These are phyloP conservation scores for Pristionchus arcanus DNA, from an alignment of 2,888 invertebrate species.

Conservation along the genomic window DNA sequence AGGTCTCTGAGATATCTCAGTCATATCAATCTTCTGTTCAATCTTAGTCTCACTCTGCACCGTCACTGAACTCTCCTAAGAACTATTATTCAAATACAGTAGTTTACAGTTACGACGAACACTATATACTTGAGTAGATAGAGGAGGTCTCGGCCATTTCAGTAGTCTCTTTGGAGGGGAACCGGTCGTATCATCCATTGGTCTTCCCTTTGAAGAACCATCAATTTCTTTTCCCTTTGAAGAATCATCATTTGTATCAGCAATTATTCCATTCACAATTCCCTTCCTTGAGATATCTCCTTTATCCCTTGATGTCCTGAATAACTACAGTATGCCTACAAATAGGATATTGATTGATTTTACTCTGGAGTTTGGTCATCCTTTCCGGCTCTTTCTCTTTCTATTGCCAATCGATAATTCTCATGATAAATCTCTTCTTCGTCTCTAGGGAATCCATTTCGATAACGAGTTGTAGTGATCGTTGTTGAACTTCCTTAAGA, in stretches of 20 bases:
- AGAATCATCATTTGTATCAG: not conserved
- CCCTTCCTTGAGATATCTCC: not conserved
- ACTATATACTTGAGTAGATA: constrained; percentile 11
- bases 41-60: not conserved
- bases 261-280: not conserved
- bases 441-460: constrained; percentile 9
- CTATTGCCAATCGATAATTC: constrained; percentile 15
- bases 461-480: not conserved
- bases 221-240: not conserved
- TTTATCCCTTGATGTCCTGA: not conserved
- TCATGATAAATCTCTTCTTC: constrained; percentile 30
- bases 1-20: not conserved
- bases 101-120: not conserved
- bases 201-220: not conserved
- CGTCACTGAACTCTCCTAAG: not conserved
- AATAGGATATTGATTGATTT: not conserved
- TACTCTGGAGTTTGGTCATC: not conserved
- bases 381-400: constrained; percentile 27
- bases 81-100: not conserved
- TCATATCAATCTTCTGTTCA: not conserved
- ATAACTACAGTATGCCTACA: not conserved
- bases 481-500: constrained; percentile 11
- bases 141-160: constrained; percentile 16
- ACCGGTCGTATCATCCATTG: not conserved
- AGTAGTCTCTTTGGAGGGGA: constrained; percentile 25